Evolutionary conservation across 2,113 vertebrate species (phyloP), one percentile per base, ranked within the genome.

Genomic region (Callithrix jacchus): DNA sequence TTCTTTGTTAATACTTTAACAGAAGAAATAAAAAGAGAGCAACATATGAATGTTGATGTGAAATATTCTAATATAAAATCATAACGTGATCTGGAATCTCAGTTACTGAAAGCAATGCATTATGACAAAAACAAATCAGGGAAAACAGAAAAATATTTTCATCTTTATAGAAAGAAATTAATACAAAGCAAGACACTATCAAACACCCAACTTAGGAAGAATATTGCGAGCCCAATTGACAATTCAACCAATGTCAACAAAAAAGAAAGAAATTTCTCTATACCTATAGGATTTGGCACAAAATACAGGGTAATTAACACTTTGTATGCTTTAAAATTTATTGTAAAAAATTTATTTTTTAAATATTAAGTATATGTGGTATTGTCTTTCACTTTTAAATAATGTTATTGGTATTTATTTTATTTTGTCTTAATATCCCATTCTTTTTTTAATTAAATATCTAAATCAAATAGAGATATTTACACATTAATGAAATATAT

Each of bases 371-470:
- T 25, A 13, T 8, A 14, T 61, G 18, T 77, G 17, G 1, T n/a
- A 1, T 89, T 54, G 58, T 30, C 4, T 81, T 86, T 81, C 20
- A 87, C 2, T 45, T 90, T 23, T 45, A 95, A 91, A 49, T 86
- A 0, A 84, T 84, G 90, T 81, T 91, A 77, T 40, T 89, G 93
- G 2, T 1, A 25, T 76, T 18, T 12, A 85, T 83, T 87, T 94
- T 64, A 64, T 71, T 89, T 90, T 90, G 14, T 74, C 30, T 66
- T 80, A 66, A 45, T 82, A 83, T 40, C 17, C 6, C 5, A 77
- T 89, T 88, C 17, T 82, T 94, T 86, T 79, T 27, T 30, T 58
- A 80, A 83, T 61, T 89, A 89, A 86, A 82, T 73, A 11, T 82
- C 45, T 87, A 83, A 89, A 73, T 89, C 27, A 80, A 76, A 35